phyloP scores from a whole-genome alignment of 1,140 invertebrate genomes.

The Anagrus nilaparvatae region DNA sequence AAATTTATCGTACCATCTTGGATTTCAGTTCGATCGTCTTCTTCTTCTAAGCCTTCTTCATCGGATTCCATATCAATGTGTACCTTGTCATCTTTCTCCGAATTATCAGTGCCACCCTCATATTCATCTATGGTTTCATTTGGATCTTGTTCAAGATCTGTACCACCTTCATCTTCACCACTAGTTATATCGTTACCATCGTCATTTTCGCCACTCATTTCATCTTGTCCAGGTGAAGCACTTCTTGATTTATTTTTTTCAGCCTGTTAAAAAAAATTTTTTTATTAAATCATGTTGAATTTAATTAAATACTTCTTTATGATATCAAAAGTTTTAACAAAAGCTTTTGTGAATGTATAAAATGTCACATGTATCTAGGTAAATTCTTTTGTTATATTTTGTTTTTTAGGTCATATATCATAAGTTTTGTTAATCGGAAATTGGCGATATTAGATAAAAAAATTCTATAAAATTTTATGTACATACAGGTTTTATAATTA shows the following conservation, averaged over 20 bases:
- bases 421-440: too few relatives aligned
- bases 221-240: slow-evolving; percentile 47
- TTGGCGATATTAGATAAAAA: too few relatives aligned
- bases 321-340: too few relatives aligned
- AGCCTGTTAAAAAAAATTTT: slow-evolving; percentile 33
- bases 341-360: too few relatives aligned
- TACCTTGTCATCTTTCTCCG: slow-evolving; percentile 57
- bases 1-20: slow-evolving; percentile 21
- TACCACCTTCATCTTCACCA: slow-evolving; percentile 39
- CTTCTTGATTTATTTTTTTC: slow-evolving; percentile 53
- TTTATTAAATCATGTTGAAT: too few relatives aligned
- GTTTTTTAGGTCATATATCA: too few relatives aligned
- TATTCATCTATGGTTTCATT: slow-evolving; percentile 59
- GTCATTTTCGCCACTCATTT: slow-evolving; percentile 42
- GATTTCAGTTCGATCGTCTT: slow-evolving; percentile 39
- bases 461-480: too few relatives aligned
- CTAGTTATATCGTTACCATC: slow-evolving; percentile 46
- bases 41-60: slow-evolving; percentile 43
- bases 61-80: slow-evolving; percentile 47
- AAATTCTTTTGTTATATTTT: too few relatives aligned
- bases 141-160: slow-evolving; percentile 36
- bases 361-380: too few relatives aligned
- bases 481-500: too few relatives aligned
- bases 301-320: too few relatives aligned
- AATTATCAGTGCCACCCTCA: slow-evolving; percentile 47